Evolutionary conservation across 2,888 invertebrate species (phyloP).

Genomic region (Branchipolynoe longqiensis): DNA sequence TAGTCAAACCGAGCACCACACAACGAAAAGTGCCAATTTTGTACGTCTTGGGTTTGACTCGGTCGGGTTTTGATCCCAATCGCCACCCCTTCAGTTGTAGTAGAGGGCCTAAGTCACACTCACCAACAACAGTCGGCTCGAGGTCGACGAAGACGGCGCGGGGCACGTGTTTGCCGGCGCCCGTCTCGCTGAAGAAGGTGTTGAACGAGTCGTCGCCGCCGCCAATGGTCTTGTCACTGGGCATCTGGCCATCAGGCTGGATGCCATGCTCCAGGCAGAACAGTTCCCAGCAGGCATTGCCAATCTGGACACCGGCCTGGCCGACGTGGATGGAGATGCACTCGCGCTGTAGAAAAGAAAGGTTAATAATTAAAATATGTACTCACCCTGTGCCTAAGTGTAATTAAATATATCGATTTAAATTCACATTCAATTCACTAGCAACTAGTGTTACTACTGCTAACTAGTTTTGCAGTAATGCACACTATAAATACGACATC

Average conservation of each 20-base stretch:
- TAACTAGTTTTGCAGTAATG: too few relatives aligned
- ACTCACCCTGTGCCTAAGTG: not conserved
- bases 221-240: constrained; percentile 28
- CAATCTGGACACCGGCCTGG: constrained; percentile 48
- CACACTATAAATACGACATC: too few relatives aligned
- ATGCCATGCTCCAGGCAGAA: constrained; percentile 45
- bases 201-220: constrained; percentile 79
- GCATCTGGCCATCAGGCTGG: constrained; percentile 34
- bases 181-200: constrained; percentile 51
- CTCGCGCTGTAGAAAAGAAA: constrained; percentile 5
- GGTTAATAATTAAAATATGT: not conserved
- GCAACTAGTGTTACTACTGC: too few relatives aligned
- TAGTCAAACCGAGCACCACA: not conserved
- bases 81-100: not conserved
- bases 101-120: not conserved
- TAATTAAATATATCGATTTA: not conserved
- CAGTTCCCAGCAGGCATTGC: constrained; percentile 44
- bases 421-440: too few relatives aligned
- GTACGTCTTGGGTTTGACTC: too few relatives aligned
- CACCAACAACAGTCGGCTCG: constrained; percentile 94
- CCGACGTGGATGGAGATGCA: constrained; percentile 43
- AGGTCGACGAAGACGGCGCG: constrained; percentile 95
- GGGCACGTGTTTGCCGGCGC: constrained; percentile 90
- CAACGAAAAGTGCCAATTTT: too few relatives aligned
- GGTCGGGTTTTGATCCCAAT: not conserved